Conservation (phyloP, 2,113 vertebrate genomes). For the Toxostoma redivivum region DNA sequence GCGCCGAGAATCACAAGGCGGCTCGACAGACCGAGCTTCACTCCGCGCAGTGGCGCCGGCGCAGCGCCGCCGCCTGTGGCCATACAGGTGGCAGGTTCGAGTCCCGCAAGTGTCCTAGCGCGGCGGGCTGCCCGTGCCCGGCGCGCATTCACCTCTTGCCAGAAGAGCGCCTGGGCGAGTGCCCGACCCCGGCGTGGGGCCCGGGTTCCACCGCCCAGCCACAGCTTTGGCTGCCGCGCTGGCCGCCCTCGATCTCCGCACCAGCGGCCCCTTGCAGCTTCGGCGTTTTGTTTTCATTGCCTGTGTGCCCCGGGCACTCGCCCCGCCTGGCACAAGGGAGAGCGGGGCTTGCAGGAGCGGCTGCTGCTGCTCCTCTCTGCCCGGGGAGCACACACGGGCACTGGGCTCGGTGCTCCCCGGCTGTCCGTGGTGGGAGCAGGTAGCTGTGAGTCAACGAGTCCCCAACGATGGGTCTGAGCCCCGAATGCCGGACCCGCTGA, state of each 20-base stretch:
- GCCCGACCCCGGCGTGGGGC: constrained; percentile 41
- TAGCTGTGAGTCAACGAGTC: not conserved
- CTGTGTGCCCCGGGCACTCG: accelerated
- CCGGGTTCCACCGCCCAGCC: constrained; percentile 63
- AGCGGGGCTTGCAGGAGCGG: not conserved
- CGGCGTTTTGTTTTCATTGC: accelerated
- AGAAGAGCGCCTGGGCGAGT: constrained; percentile 56
- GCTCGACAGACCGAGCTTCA: accelerated
- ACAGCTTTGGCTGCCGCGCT: not conserved
- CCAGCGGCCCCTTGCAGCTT: accelerated
- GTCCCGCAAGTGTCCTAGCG: constrained; percentile 62
- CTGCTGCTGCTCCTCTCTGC: not conserved
- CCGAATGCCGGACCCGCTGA: not conserved
- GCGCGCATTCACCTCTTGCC: constrained; percentile 64
- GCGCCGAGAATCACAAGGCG: accelerated
- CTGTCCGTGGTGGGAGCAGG: not conserved
- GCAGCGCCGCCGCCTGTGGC: accelerated
- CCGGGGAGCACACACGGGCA: accelerated
- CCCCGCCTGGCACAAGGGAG: accelerated
- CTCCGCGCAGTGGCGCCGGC: not conserved
- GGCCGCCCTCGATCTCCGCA: accelerated
- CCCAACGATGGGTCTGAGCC: not conserved
- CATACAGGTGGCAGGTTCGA: accelerated
- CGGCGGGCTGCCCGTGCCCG: constrained; percentile 37
- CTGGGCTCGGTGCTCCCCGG: accelerated